These are phyloP conservation scores for Eueides isabella DNA, from an alignment of 1,140 invertebrate species.

Conservation along the genomic window DNA sequence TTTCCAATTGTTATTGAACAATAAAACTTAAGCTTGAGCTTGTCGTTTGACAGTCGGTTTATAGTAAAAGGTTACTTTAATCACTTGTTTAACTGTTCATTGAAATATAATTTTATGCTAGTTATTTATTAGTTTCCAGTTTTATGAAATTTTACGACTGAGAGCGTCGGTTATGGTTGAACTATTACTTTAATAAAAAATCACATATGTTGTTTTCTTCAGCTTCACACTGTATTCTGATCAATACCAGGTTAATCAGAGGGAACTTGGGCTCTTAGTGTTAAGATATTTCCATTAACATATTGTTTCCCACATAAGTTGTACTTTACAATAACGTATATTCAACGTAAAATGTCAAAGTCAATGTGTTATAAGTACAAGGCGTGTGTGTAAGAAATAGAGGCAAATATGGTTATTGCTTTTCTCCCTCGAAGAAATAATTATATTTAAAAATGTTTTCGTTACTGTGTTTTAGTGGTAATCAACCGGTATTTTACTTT, in stretches of 20 bases:
- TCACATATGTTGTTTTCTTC: no score
- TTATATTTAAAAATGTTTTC: neutral
- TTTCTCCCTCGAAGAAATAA: neutral
- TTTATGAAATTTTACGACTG: neutral
- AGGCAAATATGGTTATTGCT: neutral
- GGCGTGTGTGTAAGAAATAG: neutral
- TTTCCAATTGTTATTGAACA: constrained; percentile 21
- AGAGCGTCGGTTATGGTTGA: neutral
- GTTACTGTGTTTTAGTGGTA: neutral
- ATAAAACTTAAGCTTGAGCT: constrained; percentile 3
- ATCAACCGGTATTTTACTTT: no score
- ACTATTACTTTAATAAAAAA: neutral
- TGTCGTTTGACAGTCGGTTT: constrained; percentile 11
- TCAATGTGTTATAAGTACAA: no score
- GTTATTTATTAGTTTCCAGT: neutral
- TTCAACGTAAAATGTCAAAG: no score
- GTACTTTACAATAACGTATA: no score
- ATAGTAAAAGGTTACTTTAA: neutral
- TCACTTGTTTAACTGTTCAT: neutral
- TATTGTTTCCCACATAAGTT: no score
- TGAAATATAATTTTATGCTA: neutral
- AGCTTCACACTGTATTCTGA: no score
- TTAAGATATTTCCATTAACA: no score
- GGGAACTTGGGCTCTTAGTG: no score
- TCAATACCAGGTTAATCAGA: no score